Conservation (phyloP, 2,888 invertebrate species). For the Pseudoips prasinana region DNA sequence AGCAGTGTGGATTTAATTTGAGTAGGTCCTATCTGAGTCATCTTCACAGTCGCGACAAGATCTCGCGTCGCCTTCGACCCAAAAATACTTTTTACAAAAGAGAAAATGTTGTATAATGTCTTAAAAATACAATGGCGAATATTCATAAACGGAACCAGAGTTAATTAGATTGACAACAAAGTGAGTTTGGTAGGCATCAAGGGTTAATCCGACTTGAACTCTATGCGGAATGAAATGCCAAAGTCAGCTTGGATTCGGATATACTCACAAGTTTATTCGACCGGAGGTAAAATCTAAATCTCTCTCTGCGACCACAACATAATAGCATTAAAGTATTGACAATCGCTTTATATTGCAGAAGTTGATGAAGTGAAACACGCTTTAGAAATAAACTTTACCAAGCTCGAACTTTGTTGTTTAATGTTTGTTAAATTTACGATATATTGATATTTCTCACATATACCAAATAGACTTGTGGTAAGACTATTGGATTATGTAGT, state of each 20-base stretch:
- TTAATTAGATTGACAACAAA: slow-evolving; percentile 45
- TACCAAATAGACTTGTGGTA: too few relatives aligned
- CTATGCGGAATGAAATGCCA: slow-evolving; percentile 38
- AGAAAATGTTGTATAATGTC: slow-evolving; percentile 8
- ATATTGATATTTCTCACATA: too few relatives aligned
- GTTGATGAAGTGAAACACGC: slow-evolving; percentile 21
- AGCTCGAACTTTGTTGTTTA: slow-evolving; percentile 15
- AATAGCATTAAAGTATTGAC: slow-evolving; percentile 46
- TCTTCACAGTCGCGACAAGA: slow-evolving; percentile 25
- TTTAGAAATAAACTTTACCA: slow-evolving; percentile 15
- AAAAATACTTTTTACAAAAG: slow-evolving; percentile 17
- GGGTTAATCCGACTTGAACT: slow-evolving; percentile 47
- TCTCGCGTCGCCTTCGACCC: slow-evolving; percentile 19
- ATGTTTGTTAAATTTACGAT: slow-evolving; percentile 9
- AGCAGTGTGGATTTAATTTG: slow-evolving; percentile 28
- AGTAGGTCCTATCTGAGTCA: slow-evolving; percentile 27
- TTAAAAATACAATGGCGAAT: slow-evolving; percentile 22
- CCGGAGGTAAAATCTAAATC: slow-evolving; percentile 47
- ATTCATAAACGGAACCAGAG: slow-evolving; percentile 17
- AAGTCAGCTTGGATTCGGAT: slow-evolving; percentile 26
- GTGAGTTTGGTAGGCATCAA: slow-evolving; percentile 37
- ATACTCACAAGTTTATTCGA: slow-evolving; percentile 44
- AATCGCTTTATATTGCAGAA: slow-evolving; percentile 36
- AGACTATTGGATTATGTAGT: too few relatives aligned
- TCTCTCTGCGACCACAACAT: slow-evolving; percentile 39